phyloP scores from a whole-genome alignment of 2,888 invertebrate genomes.

The Cotesia congregata region DNA sequence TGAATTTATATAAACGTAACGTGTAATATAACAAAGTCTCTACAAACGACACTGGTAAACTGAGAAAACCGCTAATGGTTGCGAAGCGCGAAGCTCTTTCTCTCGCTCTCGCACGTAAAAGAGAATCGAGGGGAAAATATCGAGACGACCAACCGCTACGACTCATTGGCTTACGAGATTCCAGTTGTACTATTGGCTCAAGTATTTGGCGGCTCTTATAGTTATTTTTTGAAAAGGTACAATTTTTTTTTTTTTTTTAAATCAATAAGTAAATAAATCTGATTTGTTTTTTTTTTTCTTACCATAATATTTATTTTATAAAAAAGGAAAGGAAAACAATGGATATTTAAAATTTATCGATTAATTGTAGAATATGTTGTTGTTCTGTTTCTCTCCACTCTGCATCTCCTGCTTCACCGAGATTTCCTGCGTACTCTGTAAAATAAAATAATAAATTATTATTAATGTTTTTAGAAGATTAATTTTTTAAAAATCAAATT shows the following conservation, averaged over 20 bases:
- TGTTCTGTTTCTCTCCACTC: conserved; percentile 91
- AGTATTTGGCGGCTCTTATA: background rate
- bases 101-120: conserved; percentile 7
- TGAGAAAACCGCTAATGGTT: conserved; percentile 31
- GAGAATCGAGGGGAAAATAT: conserved; percentile 3
- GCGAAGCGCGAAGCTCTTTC: conserved; percentile 3
- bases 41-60: conserved; percentile 31
- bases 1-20: conserved; percentile 18
- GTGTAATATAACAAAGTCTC: conserved; percentile 23
- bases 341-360: conserved; percentile 86
- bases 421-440: conserved; percentile 93
- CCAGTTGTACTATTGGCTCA: background rate
- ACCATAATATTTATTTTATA: conserved; percentile 11
- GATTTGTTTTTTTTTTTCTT: background rate
- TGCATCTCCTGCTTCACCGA: conserved; percentile 89
- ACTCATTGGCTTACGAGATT: background rate
- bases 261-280: background rate
- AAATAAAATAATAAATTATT: conserved; percentile 42
- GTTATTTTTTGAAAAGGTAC: background rate
- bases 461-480: too few relatives aligned
- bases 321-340: conserved; percentile 19
- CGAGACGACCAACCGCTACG: background rate
- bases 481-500: conserved; percentile 21
- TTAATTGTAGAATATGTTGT: conserved; percentile 90
- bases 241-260: background rate